Evolutionary conservation across 2,113 vertebrate genomes (phyloP).

Genomic region (Sinocyclocheilus maitianheensis): DNA sequence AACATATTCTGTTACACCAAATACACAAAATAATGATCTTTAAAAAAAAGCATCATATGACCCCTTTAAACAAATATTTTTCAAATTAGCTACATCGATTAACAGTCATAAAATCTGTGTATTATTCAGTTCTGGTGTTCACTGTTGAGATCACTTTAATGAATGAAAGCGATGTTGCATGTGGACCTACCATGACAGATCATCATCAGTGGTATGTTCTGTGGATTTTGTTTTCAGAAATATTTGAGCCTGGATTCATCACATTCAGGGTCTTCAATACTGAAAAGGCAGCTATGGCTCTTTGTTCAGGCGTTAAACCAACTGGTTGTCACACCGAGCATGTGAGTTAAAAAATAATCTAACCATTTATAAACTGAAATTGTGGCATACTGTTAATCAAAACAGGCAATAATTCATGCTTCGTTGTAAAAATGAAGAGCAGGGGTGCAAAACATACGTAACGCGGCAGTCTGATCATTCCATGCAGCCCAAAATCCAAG

Average conservation of each 20-base stretch:
- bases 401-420: neutral
- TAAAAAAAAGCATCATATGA: too few species aligned
- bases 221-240: neutral
- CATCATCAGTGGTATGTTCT: neutral
- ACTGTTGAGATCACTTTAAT: neutral
- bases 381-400: neutral
- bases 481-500: too few species aligned
- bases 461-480: too few species aligned
- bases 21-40: too few species aligned
- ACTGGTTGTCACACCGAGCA: slow-evolving; percentile 60
- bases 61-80: neutral
- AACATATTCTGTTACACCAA: too few species aligned
- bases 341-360: slow-evolving; percentile 52
- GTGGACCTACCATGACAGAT: neutral
- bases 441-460: too few species aligned
- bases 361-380: neutral
- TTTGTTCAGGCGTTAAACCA: slow-evolving; percentile 65
- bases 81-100: neutral
- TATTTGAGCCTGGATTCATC: slow-evolving; percentile 57
- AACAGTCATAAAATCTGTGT: neutral
- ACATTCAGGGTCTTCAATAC: slow-evolving; percentile 52
- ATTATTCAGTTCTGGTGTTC: neutral
- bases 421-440: neutral
- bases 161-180: neutral
- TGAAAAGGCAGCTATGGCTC: slow-evolving; percentile 53